A percentile compares a stretch with the other conserved stretches of the same genome.
These are phyloP conservation scores for Empidonax alnorum DNA, from an alignment of 2,113 vertebrate species.

Conservation along the genomic window DNA sequence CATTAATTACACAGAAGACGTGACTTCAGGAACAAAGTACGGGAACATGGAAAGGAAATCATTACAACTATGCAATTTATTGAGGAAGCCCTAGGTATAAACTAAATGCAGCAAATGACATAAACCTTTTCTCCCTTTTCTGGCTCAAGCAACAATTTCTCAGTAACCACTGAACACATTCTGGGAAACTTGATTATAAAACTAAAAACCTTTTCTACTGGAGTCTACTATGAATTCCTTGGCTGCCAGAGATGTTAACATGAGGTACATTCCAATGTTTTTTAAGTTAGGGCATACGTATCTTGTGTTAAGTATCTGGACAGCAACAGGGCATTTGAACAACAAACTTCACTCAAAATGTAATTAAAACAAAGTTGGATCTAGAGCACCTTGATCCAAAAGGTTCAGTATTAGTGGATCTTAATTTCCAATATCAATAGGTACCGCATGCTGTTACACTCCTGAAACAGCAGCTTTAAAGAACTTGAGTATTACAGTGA, in stretches of 20 bases:
- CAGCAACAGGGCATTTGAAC: background rate
- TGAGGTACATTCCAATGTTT: background rate
- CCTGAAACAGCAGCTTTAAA: background rate
- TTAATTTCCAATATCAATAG: background rate
- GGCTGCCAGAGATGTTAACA: background rate
- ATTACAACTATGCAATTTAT: background rate
- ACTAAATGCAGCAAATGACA: background rate
- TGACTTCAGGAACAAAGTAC: background rate
- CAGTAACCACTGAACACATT: background rate
- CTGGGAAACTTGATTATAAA: background rate
- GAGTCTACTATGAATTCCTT: background rate
- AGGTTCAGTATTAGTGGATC: background rate
- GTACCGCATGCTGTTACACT: background rate
- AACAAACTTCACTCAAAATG: fast-evolving
- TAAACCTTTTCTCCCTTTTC: background rate
- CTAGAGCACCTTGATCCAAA: background rate
- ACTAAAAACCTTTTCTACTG: background rate
- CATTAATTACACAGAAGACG: background rate
- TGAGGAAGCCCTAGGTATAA: background rate
- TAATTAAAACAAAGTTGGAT: background rate
- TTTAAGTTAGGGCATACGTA: background rate
- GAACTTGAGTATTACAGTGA: background rate
- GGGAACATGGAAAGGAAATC: background rate
- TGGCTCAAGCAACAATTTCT: background rate
- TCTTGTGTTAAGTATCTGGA: background rate